Evolutionary conservation across 2,888 invertebrate genomes (phyloP).

Genomic region (Tupiocoris notatus): DNA sequence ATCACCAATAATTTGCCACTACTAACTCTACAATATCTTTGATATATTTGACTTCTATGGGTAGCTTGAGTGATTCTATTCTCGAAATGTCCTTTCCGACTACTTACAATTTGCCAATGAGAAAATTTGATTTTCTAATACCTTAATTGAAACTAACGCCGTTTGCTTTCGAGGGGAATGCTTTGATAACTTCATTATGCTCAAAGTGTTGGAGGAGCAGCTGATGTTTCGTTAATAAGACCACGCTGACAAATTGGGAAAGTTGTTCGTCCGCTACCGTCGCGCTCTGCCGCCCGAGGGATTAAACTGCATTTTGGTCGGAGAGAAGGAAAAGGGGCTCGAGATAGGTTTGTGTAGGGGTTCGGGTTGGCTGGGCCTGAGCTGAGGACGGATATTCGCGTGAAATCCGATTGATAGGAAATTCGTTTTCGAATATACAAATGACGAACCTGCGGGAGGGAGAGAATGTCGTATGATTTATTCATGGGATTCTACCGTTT

Average conservation of each 20-base stretch:
- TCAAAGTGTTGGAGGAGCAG: neutral
- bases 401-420: neutral
- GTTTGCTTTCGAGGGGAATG: neutral
- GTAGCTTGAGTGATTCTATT: too few relatives aligned
- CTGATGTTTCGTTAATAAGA: constrained; percentile 15
- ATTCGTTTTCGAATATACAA: neutral
- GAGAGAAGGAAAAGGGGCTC: neutral
- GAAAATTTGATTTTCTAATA: too few relatives aligned
- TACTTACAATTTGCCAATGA: too few relatives aligned
- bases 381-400: neutral
- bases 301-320: neutral
- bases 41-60: too few relatives aligned
- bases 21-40: too few relatives aligned
- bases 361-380: neutral
- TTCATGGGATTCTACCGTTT: neutral
- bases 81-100: too few relatives aligned
- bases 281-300: neutral
- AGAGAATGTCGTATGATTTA: neutral
- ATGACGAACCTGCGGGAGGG: neutral
- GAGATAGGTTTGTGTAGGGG: neutral
- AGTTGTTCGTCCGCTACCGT: constrained; percentile 1
- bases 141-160: neutral
- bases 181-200: neutral
- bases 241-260: constrained; percentile 14
- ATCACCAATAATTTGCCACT: too few relatives aligned